Evolutionary conservation across 2,113 vertebrate genomes (phyloP).

Genomic region (Rhadina sibilatrix): DNA sequence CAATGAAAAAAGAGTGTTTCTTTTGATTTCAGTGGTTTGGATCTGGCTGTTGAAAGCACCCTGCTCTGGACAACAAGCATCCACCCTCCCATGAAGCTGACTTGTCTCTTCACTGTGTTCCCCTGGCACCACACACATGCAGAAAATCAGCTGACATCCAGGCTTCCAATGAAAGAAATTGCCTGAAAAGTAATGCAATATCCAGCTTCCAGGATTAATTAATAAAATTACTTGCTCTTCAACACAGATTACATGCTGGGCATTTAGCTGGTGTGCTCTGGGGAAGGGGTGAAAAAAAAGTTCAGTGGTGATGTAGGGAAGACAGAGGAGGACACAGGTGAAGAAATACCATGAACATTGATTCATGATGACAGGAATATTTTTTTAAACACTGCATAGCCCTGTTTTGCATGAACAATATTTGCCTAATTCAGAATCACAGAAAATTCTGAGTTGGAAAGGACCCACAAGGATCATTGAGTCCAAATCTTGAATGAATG

Average conservation of each 20-base stretch:
- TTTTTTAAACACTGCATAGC: not conserved
- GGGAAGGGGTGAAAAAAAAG: not conserved
- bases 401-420: not conserved
- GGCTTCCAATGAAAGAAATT: not conserved
- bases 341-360: not conserved
- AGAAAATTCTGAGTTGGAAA: not conserved
- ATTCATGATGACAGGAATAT: not conserved
- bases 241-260: conserved; percentile 24
- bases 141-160: not conserved
- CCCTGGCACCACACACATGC: not conserved
- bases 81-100: not conserved
- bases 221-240: conserved; percentile 55
- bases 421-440: not conserved
- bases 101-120: not conserved
- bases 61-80: not conserved
- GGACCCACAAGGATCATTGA: not conserved
- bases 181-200: conserved; percentile 1
- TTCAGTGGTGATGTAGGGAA: not conserved
- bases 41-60: not conserved
- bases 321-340: not conserved
- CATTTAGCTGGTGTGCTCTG: not conserved
- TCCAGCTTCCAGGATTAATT: conserved; percentile 1
- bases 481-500: not conserved
- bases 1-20: not conserved
- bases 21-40: not conserved